Conservation (phyloP, 2,113 vertebrate genomes). For the Brienomyrus brachyistius region DNA sequence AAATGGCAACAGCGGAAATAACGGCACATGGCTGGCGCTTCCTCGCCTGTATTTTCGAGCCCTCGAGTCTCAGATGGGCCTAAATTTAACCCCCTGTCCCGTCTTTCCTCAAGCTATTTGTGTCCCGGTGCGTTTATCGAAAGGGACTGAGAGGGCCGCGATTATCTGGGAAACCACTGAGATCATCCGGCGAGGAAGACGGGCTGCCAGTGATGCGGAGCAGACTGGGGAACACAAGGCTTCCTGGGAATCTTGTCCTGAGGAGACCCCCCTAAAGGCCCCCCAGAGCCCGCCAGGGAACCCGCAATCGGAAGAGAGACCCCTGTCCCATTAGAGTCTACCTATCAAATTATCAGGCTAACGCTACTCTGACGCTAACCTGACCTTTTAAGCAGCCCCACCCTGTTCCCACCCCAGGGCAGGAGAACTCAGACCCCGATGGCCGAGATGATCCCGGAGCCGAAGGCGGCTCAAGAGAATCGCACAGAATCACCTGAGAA, state of each 20-base stretch:
- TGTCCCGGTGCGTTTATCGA: neutral
- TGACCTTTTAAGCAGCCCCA: neutral
- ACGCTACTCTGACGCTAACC: neutral
- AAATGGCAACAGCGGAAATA: constrained; percentile 6
- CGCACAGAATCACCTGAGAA: neutral
- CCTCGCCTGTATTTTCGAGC: neutral
- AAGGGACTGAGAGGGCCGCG: neutral
- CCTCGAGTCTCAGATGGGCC: neutral
- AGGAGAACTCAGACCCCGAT: neutral
- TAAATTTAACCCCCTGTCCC: neutral
- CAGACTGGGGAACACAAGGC: neutral
- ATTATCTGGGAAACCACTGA: neutral
- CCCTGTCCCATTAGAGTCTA: neutral
- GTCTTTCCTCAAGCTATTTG: neutral
- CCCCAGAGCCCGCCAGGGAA: neutral
- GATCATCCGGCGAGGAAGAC: neutral
- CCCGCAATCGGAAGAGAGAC: neutral
- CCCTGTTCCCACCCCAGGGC: neutral
- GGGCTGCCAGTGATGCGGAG: neutral
- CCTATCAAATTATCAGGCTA: neutral
- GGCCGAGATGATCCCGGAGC: neutral
- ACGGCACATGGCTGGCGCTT: neutral
- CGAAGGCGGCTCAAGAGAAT: neutral
- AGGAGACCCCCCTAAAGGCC: neutral
- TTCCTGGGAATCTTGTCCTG: neutral